Conservation (phyloP, 2,888 invertebrate species). For the Eumerus sabulonum region DNA sequence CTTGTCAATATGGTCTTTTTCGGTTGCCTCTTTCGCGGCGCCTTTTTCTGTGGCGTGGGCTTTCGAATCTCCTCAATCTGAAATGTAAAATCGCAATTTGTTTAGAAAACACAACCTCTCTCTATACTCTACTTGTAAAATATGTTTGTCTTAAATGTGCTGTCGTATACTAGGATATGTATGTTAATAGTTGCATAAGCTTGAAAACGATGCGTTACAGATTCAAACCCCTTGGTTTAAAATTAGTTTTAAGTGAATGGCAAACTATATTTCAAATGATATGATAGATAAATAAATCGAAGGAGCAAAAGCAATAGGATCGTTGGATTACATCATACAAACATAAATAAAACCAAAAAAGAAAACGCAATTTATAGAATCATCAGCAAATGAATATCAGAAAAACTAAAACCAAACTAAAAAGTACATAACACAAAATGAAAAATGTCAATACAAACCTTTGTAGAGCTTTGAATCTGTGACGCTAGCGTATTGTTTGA, state of each 20-base stretch:
- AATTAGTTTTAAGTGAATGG: not conserved
- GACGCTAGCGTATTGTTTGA: constrained; percentile 74
- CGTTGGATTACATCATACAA: not conserved
- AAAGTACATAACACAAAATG: constrained; percentile 40
- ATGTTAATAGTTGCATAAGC: not conserved
- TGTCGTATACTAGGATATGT: too few relatives aligned
- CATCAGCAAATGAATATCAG: too few relatives aligned
- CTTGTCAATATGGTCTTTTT: constrained; percentile 76
- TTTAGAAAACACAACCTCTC: too few relatives aligned
- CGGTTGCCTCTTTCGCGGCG: constrained; percentile 77
- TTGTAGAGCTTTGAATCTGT: constrained; percentile 79
- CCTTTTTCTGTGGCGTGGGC: constrained; percentile 74
- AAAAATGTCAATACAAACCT: constrained; percentile 77
- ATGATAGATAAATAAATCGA: too few relatives aligned
- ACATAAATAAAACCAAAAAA: constrained; percentile 50
- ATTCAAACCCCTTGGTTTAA: constrained; percentile 59
- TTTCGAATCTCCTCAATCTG: constrained; percentile 75
- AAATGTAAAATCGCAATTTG: constrained; percentile 68
- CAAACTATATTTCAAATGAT: not conserved
- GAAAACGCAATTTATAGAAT: constrained; percentile 51
- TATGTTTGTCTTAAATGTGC: too few relatives aligned
- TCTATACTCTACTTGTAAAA: too few relatives aligned
- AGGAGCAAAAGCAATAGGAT: constrained; percentile 1
- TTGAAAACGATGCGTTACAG: constrained; percentile 56
- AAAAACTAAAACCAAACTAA: constrained; percentile 55